Evolutionary conservation across 2,113 vertebrate genomes (phyloP), one percentile per base, ranked within the genome.

Genomic region (Marmota flaviventris): DNA sequence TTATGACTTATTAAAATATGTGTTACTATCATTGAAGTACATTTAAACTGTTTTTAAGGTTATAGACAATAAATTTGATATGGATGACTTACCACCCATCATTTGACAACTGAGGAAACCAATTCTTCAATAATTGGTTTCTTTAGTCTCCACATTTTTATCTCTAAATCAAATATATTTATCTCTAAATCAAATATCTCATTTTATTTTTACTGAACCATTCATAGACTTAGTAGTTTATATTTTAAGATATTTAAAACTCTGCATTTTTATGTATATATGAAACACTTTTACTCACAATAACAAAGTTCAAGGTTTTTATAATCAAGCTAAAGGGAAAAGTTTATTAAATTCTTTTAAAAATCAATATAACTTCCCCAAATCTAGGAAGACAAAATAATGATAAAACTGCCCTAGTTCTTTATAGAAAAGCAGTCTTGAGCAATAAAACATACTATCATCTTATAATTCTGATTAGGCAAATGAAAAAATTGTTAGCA

Each of bases 221-320:
- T 3, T 4, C 2, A 56, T 53, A 83, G 73, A 91, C 73, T 45
- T 65, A 65, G 32, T n/a, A 67, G 25, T 73, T 82, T 94, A 63
- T 51, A 77, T 39, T 79, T 86, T 22, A 89, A 5, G 0, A 37
- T 76, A 89, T 72, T 93, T 75, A 81, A 85, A 84, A 75, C 72
- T 73, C 8, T 24, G 39, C 4, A 63, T 93, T 89, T 95, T 88
- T 25, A 48, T 22, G 70, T 72, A 25, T 25, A 16, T 76, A 17
- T 45, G 2, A 69, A 75, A 12, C 6, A 37, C 1, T 61, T 63
- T 81, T 39, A 39, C 4, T 95, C 48, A 81, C 79, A 88, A 11
- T 95, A 72, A 63, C 22, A 58, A 63, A 84, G 77, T 81, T 73
- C 11, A 34, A 79, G 24, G 75, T 58, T 86, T 86, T 93, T 90